These are phyloP conservation scores for Arothron firmamentum DNA, from an alignment of 2,113 vertebrate genomes.

Conservation along the genomic window DNA sequence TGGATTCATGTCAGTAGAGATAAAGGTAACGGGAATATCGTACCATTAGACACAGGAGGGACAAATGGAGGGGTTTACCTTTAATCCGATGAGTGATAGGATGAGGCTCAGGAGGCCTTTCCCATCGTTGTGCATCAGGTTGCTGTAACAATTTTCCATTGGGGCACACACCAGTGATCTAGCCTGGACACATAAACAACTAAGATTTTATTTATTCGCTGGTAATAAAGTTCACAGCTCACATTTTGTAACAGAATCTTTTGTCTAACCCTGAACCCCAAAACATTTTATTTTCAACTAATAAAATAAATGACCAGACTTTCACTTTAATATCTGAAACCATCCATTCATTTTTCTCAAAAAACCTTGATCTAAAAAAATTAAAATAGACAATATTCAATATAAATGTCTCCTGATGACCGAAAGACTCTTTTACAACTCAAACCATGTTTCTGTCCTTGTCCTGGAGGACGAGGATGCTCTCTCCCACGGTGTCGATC, in stretches of 20 bases:
- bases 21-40: background rate
- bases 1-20: background rate
- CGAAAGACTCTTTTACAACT: background rate
- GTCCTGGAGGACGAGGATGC: constrained; percentile 89
- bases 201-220: background rate
- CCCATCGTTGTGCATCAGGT: constrained; percentile 76
- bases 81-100: constrained; percentile 88
- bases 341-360: no score
- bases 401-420: background rate
- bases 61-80: constrained; percentile 69
- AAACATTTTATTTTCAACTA: background rate
- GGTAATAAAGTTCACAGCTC: no score
- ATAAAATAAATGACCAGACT: background rate
- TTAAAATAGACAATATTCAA: background rate
- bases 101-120: constrained; percentile 84
- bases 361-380: no score
- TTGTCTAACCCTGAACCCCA: background rate
- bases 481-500: constrained; percentile 87
- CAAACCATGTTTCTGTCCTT: constrained; percentile 83
- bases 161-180: constrained; percentile 80
- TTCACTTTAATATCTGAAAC: background rate
- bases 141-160: constrained; percentile 87
- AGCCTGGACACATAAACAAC: constrained; percentile 71
- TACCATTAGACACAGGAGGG: background rate
- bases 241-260: background rate